Percentiles rank a stretch among this genome's conserved stretches.
Conservation (phyloP, 2,113 vertebrate genomes). For the Oncorhynchus gorbuscha region DNA sequence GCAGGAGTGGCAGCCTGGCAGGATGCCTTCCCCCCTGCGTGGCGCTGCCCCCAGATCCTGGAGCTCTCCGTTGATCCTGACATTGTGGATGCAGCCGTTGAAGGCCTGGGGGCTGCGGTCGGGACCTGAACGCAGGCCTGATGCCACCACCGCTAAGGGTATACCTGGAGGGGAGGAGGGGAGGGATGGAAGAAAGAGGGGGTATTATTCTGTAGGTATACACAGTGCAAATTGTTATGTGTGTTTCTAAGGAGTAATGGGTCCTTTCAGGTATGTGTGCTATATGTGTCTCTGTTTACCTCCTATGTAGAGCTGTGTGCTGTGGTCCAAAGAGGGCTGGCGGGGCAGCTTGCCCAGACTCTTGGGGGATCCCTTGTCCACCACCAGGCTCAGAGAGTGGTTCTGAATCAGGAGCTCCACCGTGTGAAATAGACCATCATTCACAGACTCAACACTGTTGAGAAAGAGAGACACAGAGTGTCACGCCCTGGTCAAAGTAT, state of each 20-base stretch:
- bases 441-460: slow-evolving; percentile 91
- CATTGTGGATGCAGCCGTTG: slow-evolving; percentile 91
- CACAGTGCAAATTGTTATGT: no score
- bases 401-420: slow-evolving; percentile 94
- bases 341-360: slow-evolving; percentile 93
- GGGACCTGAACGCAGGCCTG: slow-evolving; percentile 81
- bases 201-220: no score
- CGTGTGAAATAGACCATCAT: slow-evolving; percentile 92
- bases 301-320: slow-evolving; percentile 93
- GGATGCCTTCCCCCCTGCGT: slow-evolving; percentile 78
- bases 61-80: slow-evolving; percentile 89
- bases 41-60: slow-evolving; percentile 81
- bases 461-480: not conserved
- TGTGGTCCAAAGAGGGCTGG: slow-evolving; percentile 83
- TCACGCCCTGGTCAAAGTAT: no score
- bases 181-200: not conserved
- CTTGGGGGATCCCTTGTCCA: slow-evolving; percentile 92
- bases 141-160: slow-evolving; percentile 81
- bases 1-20: slow-evolving; percentile 91
- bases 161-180: slow-evolving; percentile 74
- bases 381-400: slow-evolving; percentile 91
- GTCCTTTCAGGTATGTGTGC: not conserved
- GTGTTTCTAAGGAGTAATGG: not conserved
- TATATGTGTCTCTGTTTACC: slow-evolving; percentile 65
- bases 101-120: slow-evolving; percentile 86